Evolutionary conservation across 2,888 invertebrate species (phyloP).

Genomic region (Eremobia ochroleuca): DNA sequence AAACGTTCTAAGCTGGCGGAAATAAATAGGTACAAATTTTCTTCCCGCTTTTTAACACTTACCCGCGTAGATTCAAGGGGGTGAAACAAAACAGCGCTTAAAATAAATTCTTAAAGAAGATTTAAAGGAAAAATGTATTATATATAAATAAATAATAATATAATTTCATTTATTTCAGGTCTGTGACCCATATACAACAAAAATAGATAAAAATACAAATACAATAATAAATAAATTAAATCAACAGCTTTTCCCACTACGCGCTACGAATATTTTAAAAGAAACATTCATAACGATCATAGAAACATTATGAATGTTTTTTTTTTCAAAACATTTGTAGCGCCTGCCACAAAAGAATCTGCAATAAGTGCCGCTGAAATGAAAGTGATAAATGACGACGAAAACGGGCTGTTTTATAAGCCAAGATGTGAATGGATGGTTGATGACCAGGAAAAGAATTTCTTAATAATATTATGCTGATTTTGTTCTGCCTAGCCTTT

Average conservation of each 20-base stretch:
- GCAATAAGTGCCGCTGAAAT: constrained; percentile 32
- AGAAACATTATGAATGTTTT: constrained; percentile 18
- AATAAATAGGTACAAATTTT: not conserved
- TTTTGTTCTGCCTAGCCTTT: no score
- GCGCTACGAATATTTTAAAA: no score
- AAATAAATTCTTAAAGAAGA: not conserved
- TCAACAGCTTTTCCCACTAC: not conserved
- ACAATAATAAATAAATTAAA: no score
- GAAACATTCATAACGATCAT: no score
- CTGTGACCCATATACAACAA: no score
- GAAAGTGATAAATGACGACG: constrained; percentile 37
- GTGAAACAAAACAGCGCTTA: constrained; percentile 21
- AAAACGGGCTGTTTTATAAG: constrained; percentile 14
- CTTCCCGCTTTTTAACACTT: no score
- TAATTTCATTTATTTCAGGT: no score
- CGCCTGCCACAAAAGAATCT: constrained; percentile 38
- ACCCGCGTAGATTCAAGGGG: constrained; percentile 8
- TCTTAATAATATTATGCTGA: constrained; percentile 3
- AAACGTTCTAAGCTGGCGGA: not conserved
- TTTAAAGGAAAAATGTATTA: constrained; percentile 3
- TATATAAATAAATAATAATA: no score
- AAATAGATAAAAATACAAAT: no score
- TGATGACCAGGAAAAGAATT: constrained; percentile 12
- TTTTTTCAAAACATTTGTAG: constrained; percentile 19
- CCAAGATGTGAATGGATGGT: constrained; percentile 19